Conservation (phyloP, 2,113 vertebrate genomes). For the Indicator maculatus region DNA sequence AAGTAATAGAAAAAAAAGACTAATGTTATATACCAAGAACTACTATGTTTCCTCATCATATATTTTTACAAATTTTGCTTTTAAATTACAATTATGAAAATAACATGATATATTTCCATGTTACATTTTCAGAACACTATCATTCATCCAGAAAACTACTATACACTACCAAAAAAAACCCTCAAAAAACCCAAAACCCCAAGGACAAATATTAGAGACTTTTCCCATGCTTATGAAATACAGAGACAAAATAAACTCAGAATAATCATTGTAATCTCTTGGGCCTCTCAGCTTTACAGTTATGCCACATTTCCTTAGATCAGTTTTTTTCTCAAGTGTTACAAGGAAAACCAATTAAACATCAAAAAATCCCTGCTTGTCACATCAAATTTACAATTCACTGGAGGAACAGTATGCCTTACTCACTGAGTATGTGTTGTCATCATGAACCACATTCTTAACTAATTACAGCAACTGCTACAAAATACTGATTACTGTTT, state of each 20-base stretch:
- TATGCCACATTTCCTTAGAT: background rate
- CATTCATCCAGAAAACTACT: background rate
- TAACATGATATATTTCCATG: background rate
- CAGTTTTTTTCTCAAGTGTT: background rate
- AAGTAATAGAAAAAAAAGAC: background rate
- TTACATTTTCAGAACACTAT: background rate
- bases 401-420: background rate
- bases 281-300: background rate
- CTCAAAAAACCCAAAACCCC: background rate
- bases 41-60: background rate
- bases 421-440: background rate
- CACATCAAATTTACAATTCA: constrained; percentile 19
- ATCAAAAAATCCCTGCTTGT: constrained; percentile 37
- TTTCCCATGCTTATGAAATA: background rate
- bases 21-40: background rate
- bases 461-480: constrained; percentile 25
- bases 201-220: background rate
- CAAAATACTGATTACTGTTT: constrained; percentile 15
- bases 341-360: constrained; percentile 37
- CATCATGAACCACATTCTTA: constrained; percentile 26
- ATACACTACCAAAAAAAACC: fast-evolving
- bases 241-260: background rate
- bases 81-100: background rate
- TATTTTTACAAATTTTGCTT: background rate
- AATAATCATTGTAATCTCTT: background rate